phyloP scores from a whole-genome alignment of 2,888 invertebrate species.

The Saturnia pavonia region DNA sequence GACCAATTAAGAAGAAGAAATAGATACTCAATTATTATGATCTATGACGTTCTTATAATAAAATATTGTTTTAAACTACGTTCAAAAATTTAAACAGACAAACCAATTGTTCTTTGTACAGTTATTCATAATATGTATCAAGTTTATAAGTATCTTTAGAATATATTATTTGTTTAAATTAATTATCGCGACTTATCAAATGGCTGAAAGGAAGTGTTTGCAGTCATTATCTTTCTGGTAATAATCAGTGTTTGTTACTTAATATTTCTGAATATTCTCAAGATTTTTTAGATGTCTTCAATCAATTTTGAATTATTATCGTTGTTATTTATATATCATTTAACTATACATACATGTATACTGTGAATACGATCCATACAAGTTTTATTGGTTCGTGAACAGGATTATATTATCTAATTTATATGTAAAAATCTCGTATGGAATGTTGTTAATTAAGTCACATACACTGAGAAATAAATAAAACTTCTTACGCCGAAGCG shows the following conservation, averaged over 20 bases:
- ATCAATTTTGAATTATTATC: neutral
- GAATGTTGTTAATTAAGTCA: slow-evolving; percentile 45
- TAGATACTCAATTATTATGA: slow-evolving; percentile 28
- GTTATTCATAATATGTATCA: too few relatives aligned
- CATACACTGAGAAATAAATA: slow-evolving; percentile 26
- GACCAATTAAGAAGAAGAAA: slow-evolving; percentile 20
- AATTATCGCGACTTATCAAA: too few relatives aligned
- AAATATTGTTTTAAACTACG: neutral
- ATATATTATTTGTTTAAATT: too few relatives aligned
- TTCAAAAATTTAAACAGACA: too few relatives aligned
- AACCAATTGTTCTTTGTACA: too few relatives aligned
- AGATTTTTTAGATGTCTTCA: neutral
- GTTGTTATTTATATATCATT: neutral
- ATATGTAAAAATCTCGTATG: slow-evolving; percentile 39
- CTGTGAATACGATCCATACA: neutral
- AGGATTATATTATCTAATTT: slow-evolving; percentile 29
- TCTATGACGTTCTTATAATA: slow-evolving; percentile 23
- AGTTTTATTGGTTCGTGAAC: slow-evolving; percentile 26
- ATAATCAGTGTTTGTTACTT: too few relatives aligned
- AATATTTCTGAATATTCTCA: neutral
- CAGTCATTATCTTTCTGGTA: too few relatives aligned
- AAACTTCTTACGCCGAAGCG: neutral
- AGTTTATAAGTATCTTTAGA: too few relatives aligned
- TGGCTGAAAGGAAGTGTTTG: too few relatives aligned
- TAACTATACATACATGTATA: neutral